Conservation (phyloP, 2,888 invertebrate genomes). For the Hemicrepidius hirtus region DNA sequence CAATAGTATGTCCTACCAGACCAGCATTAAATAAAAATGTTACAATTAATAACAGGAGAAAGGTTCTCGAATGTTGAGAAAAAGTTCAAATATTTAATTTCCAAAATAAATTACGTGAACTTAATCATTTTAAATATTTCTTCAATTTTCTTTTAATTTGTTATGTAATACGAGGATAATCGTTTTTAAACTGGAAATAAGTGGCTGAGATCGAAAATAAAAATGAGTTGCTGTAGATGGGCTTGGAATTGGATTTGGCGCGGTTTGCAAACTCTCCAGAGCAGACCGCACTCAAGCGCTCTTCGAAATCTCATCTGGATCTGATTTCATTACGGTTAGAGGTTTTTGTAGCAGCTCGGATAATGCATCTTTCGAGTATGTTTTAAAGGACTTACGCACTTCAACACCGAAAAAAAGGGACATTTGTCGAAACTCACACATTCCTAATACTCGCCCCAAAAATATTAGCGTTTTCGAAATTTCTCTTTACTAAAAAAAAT, state of each 20-base stretch:
- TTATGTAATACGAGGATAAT: conserved; percentile 33
- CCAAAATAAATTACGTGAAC: no score
- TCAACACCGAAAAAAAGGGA: not conserved
- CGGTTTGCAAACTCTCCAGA: conserved; percentile 49
- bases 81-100: no score
- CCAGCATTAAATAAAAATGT: no score
- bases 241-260: conserved; percentile 64
- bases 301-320: conserved; percentile 48
- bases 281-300: conserved; percentile 47
- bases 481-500: no score
- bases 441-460: no score
- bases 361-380: conserved; percentile 41
- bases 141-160: conserved; percentile 25
- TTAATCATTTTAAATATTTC: not conserved
- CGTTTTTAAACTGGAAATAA: conserved; percentile 52
- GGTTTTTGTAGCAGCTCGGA: conserved; percentile 36
- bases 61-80: no score
- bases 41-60: no score
- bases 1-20: no score
- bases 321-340: conserved; percentile 46
- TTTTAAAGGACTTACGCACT: conserved; percentile 15
- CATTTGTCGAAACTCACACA: no score
- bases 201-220: conserved; percentile 61
- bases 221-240: conserved; percentile 62
- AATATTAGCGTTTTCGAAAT: no score